Conservation (phyloP, 1,140 invertebrate genomes). For the Drosophila seguyi region DNA sequence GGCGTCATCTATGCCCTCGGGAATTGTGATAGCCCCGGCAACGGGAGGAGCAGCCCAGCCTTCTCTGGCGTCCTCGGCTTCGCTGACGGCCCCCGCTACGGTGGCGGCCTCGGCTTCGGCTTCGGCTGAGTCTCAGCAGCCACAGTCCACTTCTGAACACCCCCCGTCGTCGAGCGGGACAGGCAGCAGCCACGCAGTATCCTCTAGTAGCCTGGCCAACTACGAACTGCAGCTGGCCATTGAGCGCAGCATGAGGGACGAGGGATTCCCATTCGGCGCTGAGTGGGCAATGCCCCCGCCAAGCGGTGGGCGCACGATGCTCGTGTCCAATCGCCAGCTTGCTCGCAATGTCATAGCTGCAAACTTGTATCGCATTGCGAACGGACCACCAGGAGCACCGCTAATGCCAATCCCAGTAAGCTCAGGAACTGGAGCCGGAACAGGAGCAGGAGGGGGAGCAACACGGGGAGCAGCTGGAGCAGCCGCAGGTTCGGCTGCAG, state of each 20-base stretch:
- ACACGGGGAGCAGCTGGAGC: not conserved
- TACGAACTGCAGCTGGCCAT: slow-evolving; percentile 36
- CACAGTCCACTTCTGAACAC: not conserved
- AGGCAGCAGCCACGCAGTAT: too few species aligned
- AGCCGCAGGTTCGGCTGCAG: not conserved
- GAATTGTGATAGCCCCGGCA: not conserved
- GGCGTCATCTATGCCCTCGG: not conserved
- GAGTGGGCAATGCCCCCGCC: too few species aligned
- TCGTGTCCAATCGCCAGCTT: not conserved
- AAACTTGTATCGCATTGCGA: not conserved
- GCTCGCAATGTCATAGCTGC: not conserved
- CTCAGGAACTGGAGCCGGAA: not conserved
- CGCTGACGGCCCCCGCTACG: not conserved
- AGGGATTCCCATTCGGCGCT: not conserved
- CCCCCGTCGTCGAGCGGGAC: not conserved
- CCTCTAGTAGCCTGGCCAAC: not conserved
- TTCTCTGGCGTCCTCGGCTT: not conserved
- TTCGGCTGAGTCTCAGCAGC: not conserved
- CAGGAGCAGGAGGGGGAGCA: not conserved
- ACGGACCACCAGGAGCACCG: not conserved
- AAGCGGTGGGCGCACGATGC: not conserved
- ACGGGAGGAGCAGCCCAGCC: not conserved
- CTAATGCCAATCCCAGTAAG: not conserved
- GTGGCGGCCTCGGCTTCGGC: not conserved
- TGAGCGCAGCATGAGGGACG: slow-evolving; percentile 43